Evolutionary conservation across 1,140 invertebrate genomes (phyloP), one percentile per base, ranked within the genome.

Genomic region (Euura lappo): DNA sequence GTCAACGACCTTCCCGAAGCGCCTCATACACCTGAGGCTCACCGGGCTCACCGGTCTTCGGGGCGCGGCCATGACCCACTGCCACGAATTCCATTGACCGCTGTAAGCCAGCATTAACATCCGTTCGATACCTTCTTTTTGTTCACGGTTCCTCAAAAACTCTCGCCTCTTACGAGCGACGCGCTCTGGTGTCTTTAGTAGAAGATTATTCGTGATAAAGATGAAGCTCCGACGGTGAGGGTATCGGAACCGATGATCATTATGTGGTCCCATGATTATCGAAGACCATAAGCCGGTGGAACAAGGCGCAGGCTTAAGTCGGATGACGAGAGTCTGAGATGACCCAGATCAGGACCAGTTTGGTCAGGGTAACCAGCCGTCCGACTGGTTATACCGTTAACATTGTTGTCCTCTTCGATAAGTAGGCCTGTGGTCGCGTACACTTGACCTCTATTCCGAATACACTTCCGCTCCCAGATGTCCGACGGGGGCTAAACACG

Each of bases 341-440:
- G 51, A 60, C 51, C 51, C 13, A 60, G 51, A 60, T 60, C 51
- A 60, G 51, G 51, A 60, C 51, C 51, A 60, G 51, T 60, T 60
- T 60, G 3, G 69, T 70, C 43, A 68, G 71, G 28, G 28, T 28
- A 28, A 28, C 47, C 76, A 81, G 84, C 82, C 82, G 76, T 79
- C 79, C 79, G 79, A 83, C 83, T 81, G 83, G 83, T 83, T 83
- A 10, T 70, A 70, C 69, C 69, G 69, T 70, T 70, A 70, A 70
- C 69, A 70, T 70, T 70, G 69, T 70, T 70, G 51, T 60, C 45
- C 69, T 70, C 45, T 42, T 45, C 44, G 28, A 45, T 70, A 70
- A 70, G 69, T 70, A 70, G 69, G 69, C 51, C 51, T 60, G 3
- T 60, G 10, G 3, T 60, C 8, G 51, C 51, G 51, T 60, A 60